Percentiles rank a stretch among this genome's conserved stretches.
Evolutionary conservation across 2,113 vertebrate species (phyloP).

Genomic region (Sinocyclocheilus grahami): DNA sequence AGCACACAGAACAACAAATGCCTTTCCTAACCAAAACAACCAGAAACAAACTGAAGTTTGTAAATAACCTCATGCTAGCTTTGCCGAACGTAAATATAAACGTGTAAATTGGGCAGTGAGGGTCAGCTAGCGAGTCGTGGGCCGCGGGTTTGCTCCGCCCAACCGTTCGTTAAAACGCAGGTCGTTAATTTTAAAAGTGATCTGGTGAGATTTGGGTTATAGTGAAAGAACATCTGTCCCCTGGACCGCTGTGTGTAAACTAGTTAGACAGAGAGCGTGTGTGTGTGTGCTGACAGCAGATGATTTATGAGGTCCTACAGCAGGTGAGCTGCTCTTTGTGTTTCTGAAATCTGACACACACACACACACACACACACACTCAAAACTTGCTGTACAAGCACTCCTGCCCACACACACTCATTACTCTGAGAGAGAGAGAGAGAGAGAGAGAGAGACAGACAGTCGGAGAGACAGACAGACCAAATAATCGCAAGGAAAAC

Average conservation of each 20-base stretch:
- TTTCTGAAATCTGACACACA: slow-evolving; percentile 36
- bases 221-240: slow-evolving; percentile 29
- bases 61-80: no score
- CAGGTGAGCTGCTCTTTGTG: slow-evolving; percentile 52
- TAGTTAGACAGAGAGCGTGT: not conserved
- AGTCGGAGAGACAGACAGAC: not conserved
- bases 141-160: not conserved
- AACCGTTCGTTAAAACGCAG: slow-evolving; percentile 16
- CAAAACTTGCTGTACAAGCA: slow-evolving; percentile 18
- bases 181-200: slow-evolving; percentile 20
- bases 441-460: slow-evolving; percentile 25
- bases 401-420: slow-evolving; percentile 36
- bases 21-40: no score
- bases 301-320: slow-evolving; percentile 61
- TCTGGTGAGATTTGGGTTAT: slow-evolving; percentile 5
- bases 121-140: not conserved
- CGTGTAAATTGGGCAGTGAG: no score
- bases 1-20: no score
- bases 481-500: not conserved
- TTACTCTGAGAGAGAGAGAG: slow-evolving; percentile 18
- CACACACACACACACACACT: slow-evolving; percentile 7
- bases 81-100: not conserved
- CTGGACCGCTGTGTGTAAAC: slow-evolving; percentile 22
- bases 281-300: slow-evolving; percentile 36
- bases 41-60: no score